Evolutionary conservation across 2,797 vertebrate genomes (phyloP).

Genomic region (Furcifer pardalis): DNA sequence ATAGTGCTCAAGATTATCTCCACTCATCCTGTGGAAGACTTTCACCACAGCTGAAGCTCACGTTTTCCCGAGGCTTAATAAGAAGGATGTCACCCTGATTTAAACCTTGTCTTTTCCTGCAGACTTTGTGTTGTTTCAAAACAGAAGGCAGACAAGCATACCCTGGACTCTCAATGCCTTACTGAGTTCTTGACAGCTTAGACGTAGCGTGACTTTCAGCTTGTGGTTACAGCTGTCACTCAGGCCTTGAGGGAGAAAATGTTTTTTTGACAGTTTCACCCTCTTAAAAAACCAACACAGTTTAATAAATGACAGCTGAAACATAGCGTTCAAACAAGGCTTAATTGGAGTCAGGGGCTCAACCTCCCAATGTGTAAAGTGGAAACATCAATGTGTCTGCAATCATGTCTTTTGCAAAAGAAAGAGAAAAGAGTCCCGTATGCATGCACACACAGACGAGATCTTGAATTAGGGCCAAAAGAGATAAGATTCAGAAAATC

Average conservation of each 20-base stretch:
- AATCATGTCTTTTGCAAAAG: not conserved
- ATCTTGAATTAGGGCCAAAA: not conserved
- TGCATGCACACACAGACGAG: too few relatives aligned
- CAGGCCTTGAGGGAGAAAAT: not conserved
- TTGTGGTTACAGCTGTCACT: slow-evolving; percentile 30
- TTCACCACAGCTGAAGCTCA: not conserved
- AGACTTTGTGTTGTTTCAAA: not conserved
- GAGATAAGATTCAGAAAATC: not conserved
- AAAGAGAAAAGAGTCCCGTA: not conserved
- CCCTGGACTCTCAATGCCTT: not conserved
- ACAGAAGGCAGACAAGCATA: slow-evolving; percentile 3
- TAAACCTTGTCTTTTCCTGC: not conserved
- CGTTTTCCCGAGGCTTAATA: not conserved
- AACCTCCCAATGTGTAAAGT: not conserved
- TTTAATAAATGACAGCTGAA: slow-evolving; percentile 12
- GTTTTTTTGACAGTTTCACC: not conserved
- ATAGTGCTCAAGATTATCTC: not conserved
- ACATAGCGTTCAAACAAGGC: not conserved
- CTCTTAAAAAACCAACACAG: slow-evolving; percentile 3
- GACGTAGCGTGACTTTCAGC: not conserved
- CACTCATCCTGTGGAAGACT: not conserved
- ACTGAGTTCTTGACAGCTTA: slow-evolving; percentile 18
- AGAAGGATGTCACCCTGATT: not conserved
- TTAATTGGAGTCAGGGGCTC: slow-evolving; percentile 3
- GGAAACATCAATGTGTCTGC: not conserved